Percentiles rank a stretch among this genome's conserved stretches.
These are phyloP conservation scores for Cerastis leucographa DNA, from an alignment of 2,888 invertebrate genomes.

Conservation along the genomic window DNA sequence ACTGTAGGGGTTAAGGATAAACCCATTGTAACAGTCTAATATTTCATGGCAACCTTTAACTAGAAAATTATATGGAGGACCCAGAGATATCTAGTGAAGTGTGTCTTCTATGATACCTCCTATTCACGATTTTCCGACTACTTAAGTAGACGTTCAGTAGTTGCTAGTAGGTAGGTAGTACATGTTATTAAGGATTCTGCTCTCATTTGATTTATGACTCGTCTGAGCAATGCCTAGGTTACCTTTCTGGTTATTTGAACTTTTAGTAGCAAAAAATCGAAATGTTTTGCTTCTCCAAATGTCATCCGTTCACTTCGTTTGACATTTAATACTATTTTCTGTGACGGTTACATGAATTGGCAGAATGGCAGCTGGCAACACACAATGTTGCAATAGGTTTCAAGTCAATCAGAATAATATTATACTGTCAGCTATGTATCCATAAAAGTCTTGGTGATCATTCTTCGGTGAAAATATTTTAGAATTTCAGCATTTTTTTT, in stretches of 20 bases:
- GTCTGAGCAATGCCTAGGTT: not conserved
- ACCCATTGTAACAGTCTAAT: not conserved
- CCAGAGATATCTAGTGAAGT: not conserved
- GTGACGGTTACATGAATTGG: constrained; percentile 39
- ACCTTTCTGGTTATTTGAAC: constrained; percentile 30
- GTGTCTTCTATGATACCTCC: not conserved
- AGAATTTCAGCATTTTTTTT: no score
- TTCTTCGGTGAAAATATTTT: not conserved
- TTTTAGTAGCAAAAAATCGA: constrained; percentile 30
- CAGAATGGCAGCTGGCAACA: constrained; percentile 44
- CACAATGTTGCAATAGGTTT: constrained; percentile 36
- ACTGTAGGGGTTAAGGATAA: not conserved
- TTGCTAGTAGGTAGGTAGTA: no score
- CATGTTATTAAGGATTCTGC: not conserved
- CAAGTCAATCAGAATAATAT: constrained; percentile 18
- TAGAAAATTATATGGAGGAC: not conserved
- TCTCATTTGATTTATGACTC: not conserved
- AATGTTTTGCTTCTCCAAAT: constrained; percentile 45
- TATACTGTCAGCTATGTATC: not conserved
- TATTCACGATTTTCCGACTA: not conserved
- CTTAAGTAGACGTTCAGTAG: not conserved
- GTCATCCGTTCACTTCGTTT: constrained; percentile 52
- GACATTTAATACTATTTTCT: constrained; percentile 57
- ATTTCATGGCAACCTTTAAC: not conserved
- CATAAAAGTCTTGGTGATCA: not conserved